Conservation (phyloP, 2,797 vertebrate genomes). For the Spea hammondii region DNA sequence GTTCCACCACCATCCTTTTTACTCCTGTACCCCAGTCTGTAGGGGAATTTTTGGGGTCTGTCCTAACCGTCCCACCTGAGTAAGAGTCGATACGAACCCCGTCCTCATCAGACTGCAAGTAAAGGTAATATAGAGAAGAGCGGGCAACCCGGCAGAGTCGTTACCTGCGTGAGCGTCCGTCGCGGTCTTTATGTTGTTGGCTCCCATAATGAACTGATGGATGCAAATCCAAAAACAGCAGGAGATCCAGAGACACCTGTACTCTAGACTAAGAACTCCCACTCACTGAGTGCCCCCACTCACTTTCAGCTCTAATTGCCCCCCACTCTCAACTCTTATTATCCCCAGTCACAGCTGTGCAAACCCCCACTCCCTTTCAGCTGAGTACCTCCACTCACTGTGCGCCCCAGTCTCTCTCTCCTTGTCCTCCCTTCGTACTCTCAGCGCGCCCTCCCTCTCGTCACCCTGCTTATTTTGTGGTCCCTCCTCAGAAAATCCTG, state of each 20-base stretch:
- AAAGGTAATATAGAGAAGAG: background rate
- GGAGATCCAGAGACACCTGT: background rate
- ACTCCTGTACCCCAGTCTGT: too few species aligned
- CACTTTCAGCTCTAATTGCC: too few species aligned
- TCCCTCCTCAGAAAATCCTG: slow-evolving; percentile 26
- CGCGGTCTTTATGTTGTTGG: slow-evolving; percentile 28
- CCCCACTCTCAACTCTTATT: too few species aligned
- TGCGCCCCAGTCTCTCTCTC: background rate
- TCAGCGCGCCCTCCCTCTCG: too few species aligned
- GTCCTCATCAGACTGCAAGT: background rate
- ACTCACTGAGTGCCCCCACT: background rate
- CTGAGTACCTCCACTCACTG: background rate
- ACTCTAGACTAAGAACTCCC: too few species aligned
- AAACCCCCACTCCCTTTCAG: background rate
- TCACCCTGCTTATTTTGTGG: background rate
- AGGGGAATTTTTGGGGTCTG: too few species aligned
- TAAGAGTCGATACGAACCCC: too few species aligned
- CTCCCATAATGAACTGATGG: slow-evolving; percentile 25
- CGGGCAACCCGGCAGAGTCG: background rate
- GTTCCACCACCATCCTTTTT: background rate
- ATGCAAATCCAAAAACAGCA: background rate
- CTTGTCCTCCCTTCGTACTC: background rate
- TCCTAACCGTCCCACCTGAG: too few species aligned
- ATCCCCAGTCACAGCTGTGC: too few species aligned
- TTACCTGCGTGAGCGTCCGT: slow-evolving; percentile 24